A percentile compares a stretch with the other conserved stretches of the same genome.
phyloP scores from a whole-genome alignment of 1,140 invertebrate genomes.

The Achroia grisella region DNA sequence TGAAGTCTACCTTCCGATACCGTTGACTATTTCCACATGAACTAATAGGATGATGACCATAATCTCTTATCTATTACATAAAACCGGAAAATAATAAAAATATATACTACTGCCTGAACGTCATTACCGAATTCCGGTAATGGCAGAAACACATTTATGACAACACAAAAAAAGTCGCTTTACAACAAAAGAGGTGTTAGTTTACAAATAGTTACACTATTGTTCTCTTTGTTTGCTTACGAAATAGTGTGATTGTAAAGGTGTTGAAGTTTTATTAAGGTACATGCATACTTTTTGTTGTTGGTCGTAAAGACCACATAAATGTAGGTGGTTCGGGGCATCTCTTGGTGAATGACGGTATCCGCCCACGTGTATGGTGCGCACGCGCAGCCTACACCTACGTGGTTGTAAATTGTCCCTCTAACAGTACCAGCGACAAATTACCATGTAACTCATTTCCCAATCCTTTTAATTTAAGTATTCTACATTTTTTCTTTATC shows the following conservation, averaged over 20 bases:
- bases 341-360: conserved; percentile 50
- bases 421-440: conserved; percentile 61
- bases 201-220: conserved; percentile 13
- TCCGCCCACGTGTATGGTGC: conserved; percentile 40
- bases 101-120: no score
- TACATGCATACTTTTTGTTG: conserved; percentile 26
- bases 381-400: conserved; percentile 41
- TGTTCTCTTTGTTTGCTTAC: conserved; percentile 13
- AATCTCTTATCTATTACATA: conserved; percentile 9
- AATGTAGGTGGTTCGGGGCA: conserved; percentile 42
- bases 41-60: conserved; percentile 9
- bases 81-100: conserved; percentile 2
- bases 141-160: neutral
- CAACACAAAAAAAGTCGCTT: conserved; percentile 1
- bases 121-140: conserved; percentile 2
- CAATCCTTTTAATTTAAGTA: neutral
- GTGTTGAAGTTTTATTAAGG: conserved; percentile 43
- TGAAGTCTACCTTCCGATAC: conserved; percentile 19
- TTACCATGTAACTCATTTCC: conserved; percentile 41
- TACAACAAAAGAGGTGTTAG: conserved; percentile 6
- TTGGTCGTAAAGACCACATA: conserved; percentile 41
- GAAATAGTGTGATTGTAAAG: conserved; percentile 24
- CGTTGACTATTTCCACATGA: conserved; percentile 12
- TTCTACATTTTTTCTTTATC: no score
- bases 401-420: conserved; percentile 51